These are phyloP conservation scores for Limosa lapponica DNA, from an alignment of 2,797 vertebrate genomes.

Conservation along the genomic window DNA sequence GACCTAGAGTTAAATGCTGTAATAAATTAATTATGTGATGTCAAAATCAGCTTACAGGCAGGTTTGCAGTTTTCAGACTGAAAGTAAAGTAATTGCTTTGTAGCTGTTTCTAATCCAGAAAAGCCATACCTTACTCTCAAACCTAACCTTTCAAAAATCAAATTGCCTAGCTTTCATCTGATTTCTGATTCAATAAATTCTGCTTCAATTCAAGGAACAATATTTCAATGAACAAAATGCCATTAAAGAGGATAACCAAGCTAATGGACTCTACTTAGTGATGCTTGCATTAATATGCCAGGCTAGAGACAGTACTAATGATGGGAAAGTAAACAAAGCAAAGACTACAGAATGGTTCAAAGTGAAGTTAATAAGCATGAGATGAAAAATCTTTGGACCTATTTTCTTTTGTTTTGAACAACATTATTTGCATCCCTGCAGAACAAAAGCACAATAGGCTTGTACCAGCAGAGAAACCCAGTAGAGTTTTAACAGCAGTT, in stretches of 20 bases:
- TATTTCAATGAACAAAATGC: not conserved
- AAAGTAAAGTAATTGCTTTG: not conserved
- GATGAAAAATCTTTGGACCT: not conserved
- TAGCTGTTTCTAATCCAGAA: not conserved
- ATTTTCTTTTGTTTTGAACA: not conserved
- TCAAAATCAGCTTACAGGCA: constrained; percentile 2
- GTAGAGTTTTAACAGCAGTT: not conserved
- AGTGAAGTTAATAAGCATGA: not conserved
- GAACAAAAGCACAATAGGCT: not conserved
- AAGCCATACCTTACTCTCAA: not conserved
- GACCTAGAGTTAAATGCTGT: not conserved
- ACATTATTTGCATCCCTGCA: not conserved
- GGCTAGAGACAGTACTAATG: not conserved
- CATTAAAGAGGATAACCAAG: not conserved
- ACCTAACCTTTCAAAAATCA: not conserved
- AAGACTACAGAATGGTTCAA: not conserved
- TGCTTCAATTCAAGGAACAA: not conserved
- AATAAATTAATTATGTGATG: constrained; percentile 18
- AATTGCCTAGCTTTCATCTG: not conserved
- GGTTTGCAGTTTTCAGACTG: not conserved
- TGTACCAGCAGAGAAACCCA: not conserved
- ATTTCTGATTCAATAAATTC: constrained; percentile 16
- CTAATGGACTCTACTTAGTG: not conserved
- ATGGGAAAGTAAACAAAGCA: not conserved
- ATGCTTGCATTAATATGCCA: not conserved